phyloP scores from a whole-genome alignment of 2,888 invertebrate species.

The Andrena bicolor region DNA sequence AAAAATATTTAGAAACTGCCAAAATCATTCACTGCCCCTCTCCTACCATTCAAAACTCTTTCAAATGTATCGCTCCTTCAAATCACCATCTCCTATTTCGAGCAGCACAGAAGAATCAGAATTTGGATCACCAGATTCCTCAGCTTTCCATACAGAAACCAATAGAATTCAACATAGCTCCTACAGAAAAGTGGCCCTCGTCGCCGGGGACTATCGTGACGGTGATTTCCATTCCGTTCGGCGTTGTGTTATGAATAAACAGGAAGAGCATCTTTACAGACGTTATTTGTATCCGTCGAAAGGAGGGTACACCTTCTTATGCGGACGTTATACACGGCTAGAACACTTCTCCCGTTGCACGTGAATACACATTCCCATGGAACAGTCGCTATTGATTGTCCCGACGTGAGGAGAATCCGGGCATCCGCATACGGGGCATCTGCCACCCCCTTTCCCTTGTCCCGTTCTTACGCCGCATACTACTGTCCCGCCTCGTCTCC shows the following conservation, averaged over 20 bases:
- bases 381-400: slow-evolving; percentile 77
- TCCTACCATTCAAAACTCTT: no score
- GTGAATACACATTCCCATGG: slow-evolving; percentile 75
- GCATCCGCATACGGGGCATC: slow-evolving; percentile 59
- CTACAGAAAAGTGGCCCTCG: no score
- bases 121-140: no score
- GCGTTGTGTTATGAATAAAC: slow-evolving; percentile 28
- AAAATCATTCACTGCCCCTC: no score
- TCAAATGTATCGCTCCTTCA: no score
- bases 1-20: no score
- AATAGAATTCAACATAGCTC: no score
- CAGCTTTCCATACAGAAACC: no score
- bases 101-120: no score
- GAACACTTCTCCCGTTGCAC: slow-evolving; percentile 50
- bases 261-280: slow-evolving; percentile 27
- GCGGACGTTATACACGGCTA: slow-evolving; percentile 38
- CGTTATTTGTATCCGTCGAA: slow-evolving; percentile 50
- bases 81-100: no score
- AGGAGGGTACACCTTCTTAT: slow-evolving; percentile 13
- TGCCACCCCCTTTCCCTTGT: slow-evolving; percentile 49
- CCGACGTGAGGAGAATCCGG: slow-evolving; percentile 75
- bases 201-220: neutral
- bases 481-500: slow-evolving; percentile 55
- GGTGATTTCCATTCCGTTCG: slow-evolving; percentile 17
- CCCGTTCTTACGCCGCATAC: slow-evolving; percentile 49